Evolutionary conservation across 2,797 vertebrate genomes (phyloP).

Genomic region (Pseudomugil gertrudae): DNA sequence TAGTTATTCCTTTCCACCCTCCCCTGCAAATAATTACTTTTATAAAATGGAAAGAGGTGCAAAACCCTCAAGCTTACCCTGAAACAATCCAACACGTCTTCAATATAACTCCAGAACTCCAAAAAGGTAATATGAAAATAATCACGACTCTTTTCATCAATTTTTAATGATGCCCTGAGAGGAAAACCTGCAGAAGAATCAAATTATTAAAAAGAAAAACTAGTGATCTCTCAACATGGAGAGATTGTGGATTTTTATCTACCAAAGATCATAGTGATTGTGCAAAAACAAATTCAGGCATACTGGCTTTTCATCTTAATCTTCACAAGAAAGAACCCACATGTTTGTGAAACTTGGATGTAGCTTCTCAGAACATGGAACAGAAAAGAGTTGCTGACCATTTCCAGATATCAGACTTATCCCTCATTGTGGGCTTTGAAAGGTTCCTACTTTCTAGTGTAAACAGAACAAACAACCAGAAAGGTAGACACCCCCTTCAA

Average conservation of each 20-base stretch:
- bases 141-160: background rate
- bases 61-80: too few species aligned
- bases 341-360: background rate
- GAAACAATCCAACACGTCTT: too few species aligned
- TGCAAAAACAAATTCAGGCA: slow-evolving; percentile 24
- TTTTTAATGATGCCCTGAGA: slow-evolving; percentile 1
- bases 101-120: background rate
- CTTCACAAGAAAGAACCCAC: slow-evolving; percentile 12
- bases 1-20: background rate
- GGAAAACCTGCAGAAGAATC: slow-evolving; percentile 1
- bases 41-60: too few species aligned
- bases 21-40: background rate
- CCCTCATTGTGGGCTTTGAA: slow-evolving; percentile 1
- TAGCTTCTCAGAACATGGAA: background rate
- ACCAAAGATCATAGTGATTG: slow-evolving; percentile 4
- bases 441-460: background rate
- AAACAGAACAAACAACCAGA: slow-evolving; percentile 7
- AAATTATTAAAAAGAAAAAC: background rate
- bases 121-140: background rate
- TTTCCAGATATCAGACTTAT: slow-evolving; percentile 14
- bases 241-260: slow-evolving; percentile 2
- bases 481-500: slow-evolving; percentile 8
- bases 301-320: slow-evolving; percentile 9
- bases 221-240: background rate
- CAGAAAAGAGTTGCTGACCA: background rate